phyloP scores from a whole-genome alignment of 2,888 invertebrate genomes.

The Thymelicus sylvestris region DNA sequence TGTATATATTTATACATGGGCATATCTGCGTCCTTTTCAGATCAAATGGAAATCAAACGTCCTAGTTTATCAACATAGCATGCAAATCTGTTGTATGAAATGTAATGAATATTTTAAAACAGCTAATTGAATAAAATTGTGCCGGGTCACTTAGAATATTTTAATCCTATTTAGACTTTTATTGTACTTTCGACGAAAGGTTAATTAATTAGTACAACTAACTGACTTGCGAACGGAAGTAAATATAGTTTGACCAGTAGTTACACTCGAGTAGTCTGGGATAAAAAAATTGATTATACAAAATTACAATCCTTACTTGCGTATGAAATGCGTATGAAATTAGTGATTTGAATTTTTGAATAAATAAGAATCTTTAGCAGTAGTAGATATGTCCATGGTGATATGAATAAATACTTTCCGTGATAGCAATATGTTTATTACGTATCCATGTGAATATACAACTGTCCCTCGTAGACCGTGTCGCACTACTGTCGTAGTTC shows the following conservation, averaged over 20 bases:
- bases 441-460: slow-evolving; percentile 18
- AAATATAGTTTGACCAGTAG: too few relatives aligned
- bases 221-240: too few relatives aligned
- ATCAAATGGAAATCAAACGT: too few relatives aligned
- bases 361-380: too few relatives aligned
- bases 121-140: neutral
- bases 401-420: neutral
- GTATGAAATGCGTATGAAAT: too few relatives aligned
- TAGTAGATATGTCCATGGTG: slow-evolving; percentile 23
- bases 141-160: too few relatives aligned
- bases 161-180: too few relatives aligned
- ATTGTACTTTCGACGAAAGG: neutral
- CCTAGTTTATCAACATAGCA: neutral
- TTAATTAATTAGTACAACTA: neutral
- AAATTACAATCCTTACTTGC: too few relatives aligned
- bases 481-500: slow-evolving; percentile 35
- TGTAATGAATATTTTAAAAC: neutral
- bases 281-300: too few relatives aligned
- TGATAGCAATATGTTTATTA: slow-evolving; percentile 6
- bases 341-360: too few relatives aligned
- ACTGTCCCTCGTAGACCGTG: slow-evolving; percentile 27
- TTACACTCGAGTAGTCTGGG: too few relatives aligned
- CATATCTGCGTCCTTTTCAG: slow-evolving; percentile 5
- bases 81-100: neutral
- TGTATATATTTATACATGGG: slow-evolving; percentile 15